Conservation (phyloP, 2,113 vertebrate species). For the Phaethornis superciliosus region DNA sequence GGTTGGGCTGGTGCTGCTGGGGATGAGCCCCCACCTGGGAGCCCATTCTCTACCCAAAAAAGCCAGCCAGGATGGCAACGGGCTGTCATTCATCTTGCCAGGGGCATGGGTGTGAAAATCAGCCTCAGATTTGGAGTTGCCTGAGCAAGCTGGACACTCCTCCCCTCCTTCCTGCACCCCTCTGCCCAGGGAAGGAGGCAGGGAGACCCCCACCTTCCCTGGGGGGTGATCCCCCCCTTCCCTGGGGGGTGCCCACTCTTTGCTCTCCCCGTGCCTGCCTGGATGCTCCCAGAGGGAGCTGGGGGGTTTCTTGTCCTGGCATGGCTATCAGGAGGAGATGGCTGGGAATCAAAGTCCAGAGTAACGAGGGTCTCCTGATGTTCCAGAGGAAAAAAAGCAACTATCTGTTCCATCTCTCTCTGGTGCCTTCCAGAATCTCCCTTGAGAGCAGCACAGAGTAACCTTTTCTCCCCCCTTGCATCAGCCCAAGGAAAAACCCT, state of each 20-base stretch:
- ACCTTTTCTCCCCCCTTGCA: neutral
- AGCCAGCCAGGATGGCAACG: too few species aligned
- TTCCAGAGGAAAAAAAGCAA: neutral
- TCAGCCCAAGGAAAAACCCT: neutral
- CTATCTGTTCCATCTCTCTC: neutral
- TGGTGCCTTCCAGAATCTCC: fast-evolving
- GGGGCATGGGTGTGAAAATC: neutral
- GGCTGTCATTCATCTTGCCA: neutral
- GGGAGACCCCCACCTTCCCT: neutral
- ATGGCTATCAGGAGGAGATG: neutral
- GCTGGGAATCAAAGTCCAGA: neutral
- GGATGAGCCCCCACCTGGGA: neutral
- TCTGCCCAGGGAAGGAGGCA: neutral
- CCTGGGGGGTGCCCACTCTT: neutral
- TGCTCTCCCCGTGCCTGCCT: neutral
- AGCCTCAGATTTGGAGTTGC: neutral
- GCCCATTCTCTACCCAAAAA: neutral
- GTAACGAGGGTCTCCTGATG: neutral
- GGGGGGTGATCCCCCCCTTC: too few species aligned
- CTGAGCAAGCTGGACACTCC: neutral
- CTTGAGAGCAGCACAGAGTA: neutral
- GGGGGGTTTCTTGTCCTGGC: neutral
- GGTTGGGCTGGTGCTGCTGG: neutral
- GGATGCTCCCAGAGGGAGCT: neutral
- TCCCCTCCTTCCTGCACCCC: neutral